Evolutionary conservation across 2,113 vertebrate genomes (phyloP).

Genomic region (Oenanthe oenanthe): DNA sequence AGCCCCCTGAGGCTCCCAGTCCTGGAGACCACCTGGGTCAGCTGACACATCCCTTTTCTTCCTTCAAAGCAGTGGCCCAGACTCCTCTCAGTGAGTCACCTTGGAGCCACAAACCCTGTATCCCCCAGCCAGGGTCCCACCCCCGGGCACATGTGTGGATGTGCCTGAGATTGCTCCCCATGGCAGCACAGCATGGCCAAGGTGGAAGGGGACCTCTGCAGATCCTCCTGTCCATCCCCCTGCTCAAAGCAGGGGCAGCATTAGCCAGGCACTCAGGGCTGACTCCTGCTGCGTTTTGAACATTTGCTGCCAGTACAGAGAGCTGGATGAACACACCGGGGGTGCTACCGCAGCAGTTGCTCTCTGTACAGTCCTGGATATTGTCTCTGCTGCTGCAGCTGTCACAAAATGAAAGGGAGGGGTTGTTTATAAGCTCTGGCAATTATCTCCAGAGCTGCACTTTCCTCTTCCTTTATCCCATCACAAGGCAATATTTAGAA

Average conservation of each 20-base stretch:
- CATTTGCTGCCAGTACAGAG: neutral
- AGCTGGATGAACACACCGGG: neutral
- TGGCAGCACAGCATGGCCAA: rapidly evolving
- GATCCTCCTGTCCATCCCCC: neutral
- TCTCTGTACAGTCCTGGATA: neutral
- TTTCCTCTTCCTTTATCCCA: neutral
- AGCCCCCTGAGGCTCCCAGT: neutral
- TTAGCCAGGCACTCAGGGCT: neutral
- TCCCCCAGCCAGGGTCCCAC: neutral
- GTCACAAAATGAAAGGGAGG: slow-evolving; percentile 8
- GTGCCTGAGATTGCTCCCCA: too few relatives aligned
- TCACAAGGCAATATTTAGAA: neutral
- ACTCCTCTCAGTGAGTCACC: neutral
- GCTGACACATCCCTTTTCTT: neutral
- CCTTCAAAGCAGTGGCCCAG: neutral
- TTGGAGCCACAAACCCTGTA: neutral
- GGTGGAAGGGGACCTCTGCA: neutral
- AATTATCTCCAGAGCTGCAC: neutral
- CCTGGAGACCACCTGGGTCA: neutral
- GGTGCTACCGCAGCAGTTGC: neutral
- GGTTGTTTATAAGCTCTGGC: neutral
- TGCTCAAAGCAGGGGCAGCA: neutral
- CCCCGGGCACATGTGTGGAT: neutral
- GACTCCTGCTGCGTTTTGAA: neutral
- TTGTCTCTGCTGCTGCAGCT: slow-evolving; percentile 13